Conservation (phyloP, 2,797 vertebrate species). For the Onychomys torridus region DNA sequence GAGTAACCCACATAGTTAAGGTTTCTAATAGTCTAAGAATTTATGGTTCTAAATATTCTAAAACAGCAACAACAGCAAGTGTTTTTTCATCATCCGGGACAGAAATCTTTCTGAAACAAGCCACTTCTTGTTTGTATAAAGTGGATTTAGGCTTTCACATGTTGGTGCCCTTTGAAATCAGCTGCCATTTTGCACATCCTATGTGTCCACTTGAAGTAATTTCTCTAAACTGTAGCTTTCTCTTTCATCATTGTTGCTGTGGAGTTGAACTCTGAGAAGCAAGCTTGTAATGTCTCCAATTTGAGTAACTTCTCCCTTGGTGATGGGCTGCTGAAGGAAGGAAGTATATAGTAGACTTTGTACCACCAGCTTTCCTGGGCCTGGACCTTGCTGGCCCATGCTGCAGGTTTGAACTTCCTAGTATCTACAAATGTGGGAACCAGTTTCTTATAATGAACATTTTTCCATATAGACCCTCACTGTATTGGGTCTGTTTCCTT, state of each 20-base stretch:
- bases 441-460: neutral
- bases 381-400: neutral
- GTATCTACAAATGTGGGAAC: neutral
- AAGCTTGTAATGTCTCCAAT: neutral
- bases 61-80: neutral
- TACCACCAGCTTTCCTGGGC: neutral
- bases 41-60: neutral
- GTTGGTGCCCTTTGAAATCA: neutral
- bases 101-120: neutral
- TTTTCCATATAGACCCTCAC: neutral
- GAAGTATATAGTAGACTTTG: neutral
- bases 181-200: neutral
- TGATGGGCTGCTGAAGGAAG: neutral
- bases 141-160: neutral
- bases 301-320: slow-evolving; percentile 11
- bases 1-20: neutral
- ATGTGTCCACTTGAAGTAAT: neutral
- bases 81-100: neutral
- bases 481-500: neutral
- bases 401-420: neutral
- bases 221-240: neutral
- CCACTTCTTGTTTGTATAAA: neutral
- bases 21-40: neutral
- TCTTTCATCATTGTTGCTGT: neutral
- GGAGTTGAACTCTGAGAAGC: slow-evolving; percentile 5